Evolutionary conservation across 2,888 invertebrate species (phyloP), one percentile per base, ranked within the genome.

Genomic region (Stomorhina lunata): DNA sequence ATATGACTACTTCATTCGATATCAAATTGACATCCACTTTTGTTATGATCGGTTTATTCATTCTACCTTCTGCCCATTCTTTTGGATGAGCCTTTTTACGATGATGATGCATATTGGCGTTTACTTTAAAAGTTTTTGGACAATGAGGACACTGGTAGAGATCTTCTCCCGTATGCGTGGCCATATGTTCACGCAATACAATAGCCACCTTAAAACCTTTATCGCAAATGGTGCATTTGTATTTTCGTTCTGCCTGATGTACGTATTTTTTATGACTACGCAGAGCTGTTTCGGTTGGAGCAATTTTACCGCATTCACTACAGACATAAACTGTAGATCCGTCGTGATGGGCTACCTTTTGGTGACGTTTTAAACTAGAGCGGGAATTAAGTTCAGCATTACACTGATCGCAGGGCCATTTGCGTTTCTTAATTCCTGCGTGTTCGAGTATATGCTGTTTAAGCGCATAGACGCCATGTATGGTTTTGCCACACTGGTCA

Each of bases 41-140:
- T 9, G 80, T 50, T 17, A 80, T 57, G 9, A 78, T 69, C 5
- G 59, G 55, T 37, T 59, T 72, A 12, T 80, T 77, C 12, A 79
- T 69, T 22, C 85, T 84, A 32, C 80, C 85, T 59, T 83, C 84
- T 5, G 81, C 85, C 75, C 84, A 86, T 73, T 87, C 87, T 7
- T 83, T 84, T 1, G 86, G 86, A 81, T 88, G 88, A 17, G 81
- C 84, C 5, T 84, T 73, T 61, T 88, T 87, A 0, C 87, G 85
- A 80, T 88, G 87, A 32, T 87, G 86, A 59, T 87, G 86, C 86
- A 86, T 86, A 84, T 87, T 87, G 2, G 88, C 85, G 22, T 85
- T 86, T 15, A 86, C 86, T 53, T 85, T 85, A 61, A 88, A 87
- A 7, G 86, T 87, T 69, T 86, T 85, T 3, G 86, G 85, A 63